Base-by-base conservation (phyloP, 2,888 invertebrate genomes). In the Eucriotettix oculatus region DNA sequence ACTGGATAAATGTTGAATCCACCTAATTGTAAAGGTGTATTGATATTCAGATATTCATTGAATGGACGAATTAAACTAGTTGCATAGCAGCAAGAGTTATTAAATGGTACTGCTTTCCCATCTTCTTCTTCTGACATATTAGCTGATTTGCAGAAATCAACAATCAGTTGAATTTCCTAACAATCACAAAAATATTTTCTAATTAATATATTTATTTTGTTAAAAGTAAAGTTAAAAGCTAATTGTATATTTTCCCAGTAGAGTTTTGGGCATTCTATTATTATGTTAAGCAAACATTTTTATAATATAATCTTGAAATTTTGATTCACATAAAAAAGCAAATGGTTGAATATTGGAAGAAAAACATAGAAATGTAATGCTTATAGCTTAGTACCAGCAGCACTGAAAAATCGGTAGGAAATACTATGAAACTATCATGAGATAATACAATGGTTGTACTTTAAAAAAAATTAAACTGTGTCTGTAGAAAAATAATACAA, bases 1-100 rank as follows among this genome's bases (percentile, higher is more conserved):
- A 72, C 69, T 56, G 74, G 71, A 60, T 75, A 69, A 61, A 73
- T 71, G 60, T 71, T 73, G 58, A 77, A 68, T 12, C 79, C 79
- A 57, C 82, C 82, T 55, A 83, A 69, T 70, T 81, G 79, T 58
- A 81, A 69, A 29, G 78, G 76, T 12, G 77, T 73, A 69, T 79
- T 78, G 9, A 80, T 75, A 68, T 80, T 80, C 57, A 80, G 70
- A 68, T 75, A 78, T 66, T 76, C 76, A 67, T 78, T 78, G 68
- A 78, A 77, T 14, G 78, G 78, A 16, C 76, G 76, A 48, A 79
- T 77, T 54, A 68, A 68, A 40, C 74, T 75, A 60, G 70, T 70
- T 12, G 74, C 74, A 66, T 77, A 76, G 66, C 79, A 80, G 1
- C 73, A 71, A 2, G 72, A 70, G 12, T 73, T 69, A 65, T 79